Percentiles rank a stretch among this genome's conserved stretches.
Evolutionary conservation across 2,888 invertebrate species (phyloP).

Genomic region (Drosophila infuscata): DNA sequence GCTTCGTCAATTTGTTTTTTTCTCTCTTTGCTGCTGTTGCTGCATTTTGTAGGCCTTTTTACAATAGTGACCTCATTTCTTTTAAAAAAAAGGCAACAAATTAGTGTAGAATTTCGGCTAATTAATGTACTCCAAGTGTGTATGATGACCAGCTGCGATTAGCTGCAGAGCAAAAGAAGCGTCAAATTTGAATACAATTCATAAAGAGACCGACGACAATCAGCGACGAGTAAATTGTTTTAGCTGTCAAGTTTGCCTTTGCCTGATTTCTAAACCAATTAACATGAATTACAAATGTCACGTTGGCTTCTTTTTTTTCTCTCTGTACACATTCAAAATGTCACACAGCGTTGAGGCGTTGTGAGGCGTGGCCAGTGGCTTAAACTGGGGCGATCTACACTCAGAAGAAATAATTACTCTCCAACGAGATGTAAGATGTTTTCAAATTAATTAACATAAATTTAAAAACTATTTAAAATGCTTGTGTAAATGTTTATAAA

Average conservation of each 20-base stretch:
- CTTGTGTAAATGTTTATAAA: neutral
- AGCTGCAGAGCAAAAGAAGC: constrained; percentile 8
- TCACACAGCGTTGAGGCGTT: constrained; percentile 27
- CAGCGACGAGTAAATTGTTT: constrained; percentile 37
- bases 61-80: constrained; percentile 62
- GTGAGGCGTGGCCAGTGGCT: constrained; percentile 18
- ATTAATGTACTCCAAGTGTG: constrained; percentile 52
- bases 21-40: constrained; percentile 26
- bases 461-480: too few species aligned
- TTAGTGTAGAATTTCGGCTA: constrained; percentile 65
- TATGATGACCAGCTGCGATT: constrained; percentile 21
- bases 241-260: constrained; percentile 51
- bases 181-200: constrained; percentile 50
- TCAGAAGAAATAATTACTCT: neutral
- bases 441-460: too few species aligned
- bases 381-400: constrained; percentile 36
- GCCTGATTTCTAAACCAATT: constrained; percentile 66
- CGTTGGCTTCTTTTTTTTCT: constrained; percentile 37
- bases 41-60: constrained; percentile 57
- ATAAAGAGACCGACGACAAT: constrained; percentile 42
- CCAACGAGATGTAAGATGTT: too few species aligned
- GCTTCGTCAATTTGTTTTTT: constrained; percentile 73
- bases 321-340: constrained; percentile 43
- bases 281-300: constrained; percentile 66
- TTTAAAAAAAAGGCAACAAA: constrained; percentile 32